These are phyloP conservation scores for Zeugodacus cucurbitae DNA, from an alignment of 1,140 invertebrate species.

Conservation along the genomic window DNA sequence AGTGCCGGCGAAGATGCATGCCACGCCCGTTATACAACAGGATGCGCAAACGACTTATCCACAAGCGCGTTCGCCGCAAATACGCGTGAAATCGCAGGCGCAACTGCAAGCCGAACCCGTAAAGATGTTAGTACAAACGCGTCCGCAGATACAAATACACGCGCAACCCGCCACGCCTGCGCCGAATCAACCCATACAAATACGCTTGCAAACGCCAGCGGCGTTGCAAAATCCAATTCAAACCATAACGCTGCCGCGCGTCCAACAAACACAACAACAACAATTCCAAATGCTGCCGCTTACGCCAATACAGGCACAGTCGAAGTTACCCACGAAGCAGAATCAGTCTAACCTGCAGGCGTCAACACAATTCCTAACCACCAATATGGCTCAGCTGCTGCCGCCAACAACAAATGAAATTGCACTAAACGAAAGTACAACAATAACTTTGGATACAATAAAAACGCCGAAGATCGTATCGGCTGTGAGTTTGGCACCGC, in stretches of 20 bases:
- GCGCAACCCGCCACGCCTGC: not conserved
- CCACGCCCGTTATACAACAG: not conserved
- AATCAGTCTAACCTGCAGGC: not conserved
- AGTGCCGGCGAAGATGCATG: not conserved
- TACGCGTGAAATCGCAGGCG: constrained; percentile 1
- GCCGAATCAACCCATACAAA: not conserved
- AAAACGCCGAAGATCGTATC: constrained; percentile 40
- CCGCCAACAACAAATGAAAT: not conserved
- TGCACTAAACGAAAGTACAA: not conserved
- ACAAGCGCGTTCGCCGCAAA: not conserved
- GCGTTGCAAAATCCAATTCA: not conserved
- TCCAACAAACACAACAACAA: not conserved
- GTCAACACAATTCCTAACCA: not conserved
- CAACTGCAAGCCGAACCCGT: not conserved
- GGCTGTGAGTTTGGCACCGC: constrained; percentile 43
- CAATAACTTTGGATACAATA: not conserved
- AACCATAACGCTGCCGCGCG: not conserved
- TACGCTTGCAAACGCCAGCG: not conserved
- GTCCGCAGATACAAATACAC: not conserved
- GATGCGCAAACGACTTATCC: not conserved
- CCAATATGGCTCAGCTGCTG: not conserved
- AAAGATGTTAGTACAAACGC: not conserved
- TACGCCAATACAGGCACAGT: not conserved
- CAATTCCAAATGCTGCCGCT: not conserved
- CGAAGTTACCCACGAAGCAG: not conserved